phyloP scores from a whole-genome alignment of 2,797 vertebrate species.

The Gallirallus australis region DNA sequence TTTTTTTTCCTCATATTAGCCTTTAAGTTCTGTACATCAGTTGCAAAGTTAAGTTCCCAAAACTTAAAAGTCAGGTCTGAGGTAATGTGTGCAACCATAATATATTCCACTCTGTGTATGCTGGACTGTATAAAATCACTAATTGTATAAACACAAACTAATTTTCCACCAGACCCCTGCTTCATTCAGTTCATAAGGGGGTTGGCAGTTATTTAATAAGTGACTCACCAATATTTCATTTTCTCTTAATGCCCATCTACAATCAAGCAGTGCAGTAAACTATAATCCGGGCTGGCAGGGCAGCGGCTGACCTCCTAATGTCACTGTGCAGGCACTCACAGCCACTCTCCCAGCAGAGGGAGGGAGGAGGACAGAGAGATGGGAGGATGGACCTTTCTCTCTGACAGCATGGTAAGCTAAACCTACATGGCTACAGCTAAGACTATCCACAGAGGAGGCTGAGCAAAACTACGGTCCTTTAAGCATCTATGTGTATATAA shows the following conservation, averaged over 20 bases:
- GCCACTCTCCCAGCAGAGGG: accelerated
- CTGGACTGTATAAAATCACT: accelerated
- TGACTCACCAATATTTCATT: accelerated
- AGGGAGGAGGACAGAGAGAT: not conserved
- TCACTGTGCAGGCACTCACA: not conserved
- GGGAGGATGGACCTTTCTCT: not conserved
- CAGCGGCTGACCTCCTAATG: not conserved
- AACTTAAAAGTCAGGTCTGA: not conserved
- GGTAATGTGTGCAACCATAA: accelerated
- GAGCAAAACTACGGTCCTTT: not conserved
- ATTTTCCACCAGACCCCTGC: not conserved
- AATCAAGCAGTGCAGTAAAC: not conserved
- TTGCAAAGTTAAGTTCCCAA: not conserved
- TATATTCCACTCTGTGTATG: no score
- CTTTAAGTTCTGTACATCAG: not conserved
- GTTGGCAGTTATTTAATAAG: not conserved
- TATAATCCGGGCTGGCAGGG: not conserved
- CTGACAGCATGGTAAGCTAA: not conserved
- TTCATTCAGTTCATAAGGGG: not conserved
- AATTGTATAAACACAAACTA: not conserved
- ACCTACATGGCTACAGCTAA: not conserved
- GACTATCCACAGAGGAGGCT: not conserved
- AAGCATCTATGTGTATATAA: accelerated
- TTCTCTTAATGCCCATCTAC: not conserved
- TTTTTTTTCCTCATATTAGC: not conserved